These are phyloP conservation scores for Hirtodrosophila confusa DNA, from an alignment of 2,888 invertebrate genomes.

Conservation along the genomic window DNA sequence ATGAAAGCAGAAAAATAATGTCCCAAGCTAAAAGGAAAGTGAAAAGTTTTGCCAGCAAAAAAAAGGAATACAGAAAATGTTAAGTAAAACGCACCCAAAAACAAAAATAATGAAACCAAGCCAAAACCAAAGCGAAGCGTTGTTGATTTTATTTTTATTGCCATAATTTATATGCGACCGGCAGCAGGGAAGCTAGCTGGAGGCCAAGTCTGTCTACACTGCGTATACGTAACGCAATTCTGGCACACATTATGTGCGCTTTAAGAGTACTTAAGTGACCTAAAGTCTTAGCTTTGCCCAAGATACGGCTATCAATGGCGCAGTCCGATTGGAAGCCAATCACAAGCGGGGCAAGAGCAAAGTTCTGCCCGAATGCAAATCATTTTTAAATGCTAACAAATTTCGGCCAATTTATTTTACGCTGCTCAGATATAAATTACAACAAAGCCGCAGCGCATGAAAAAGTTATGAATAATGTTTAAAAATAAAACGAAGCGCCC, in stretches of 20 bases:
- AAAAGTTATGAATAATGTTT: conserved; percentile 76
- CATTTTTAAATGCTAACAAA: conserved; percentile 79
- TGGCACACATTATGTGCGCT: conserved; percentile 45
- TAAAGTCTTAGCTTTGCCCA: conserved; percentile 14
- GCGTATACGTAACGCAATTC: conserved; percentile 41
- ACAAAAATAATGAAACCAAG: conserved; percentile 25
- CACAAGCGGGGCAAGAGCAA: conserved; percentile 2
- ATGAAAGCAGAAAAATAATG: conserved; percentile 74
- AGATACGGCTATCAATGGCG: conserved; percentile 9
- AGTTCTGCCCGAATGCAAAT: conserved; percentile 59
- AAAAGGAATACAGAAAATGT: conserved; percentile 19
- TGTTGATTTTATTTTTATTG: conserved; percentile 74
- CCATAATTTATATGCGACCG: conserved; percentile 63
- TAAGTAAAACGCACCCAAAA: conserved; percentile 36
- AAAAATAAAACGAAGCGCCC: conserved; percentile 51
- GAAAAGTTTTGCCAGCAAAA: conserved; percentile 52
- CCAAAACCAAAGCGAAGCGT: conserved; percentile 37
- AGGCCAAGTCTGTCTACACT: conserved; percentile 1
- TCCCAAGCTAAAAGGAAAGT: conserved; percentile 63
- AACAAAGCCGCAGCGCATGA: conserved; percentile 50
- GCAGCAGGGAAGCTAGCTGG: background rate
- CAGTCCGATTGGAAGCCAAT: conserved; percentile 37
- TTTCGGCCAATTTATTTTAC: conserved; percentile 71
- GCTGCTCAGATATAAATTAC: conserved; percentile 68
- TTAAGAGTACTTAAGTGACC: conserved; percentile 58